Conservation (phyloP, 2,113 vertebrate genomes). For the Eulemur macaco region DNA sequence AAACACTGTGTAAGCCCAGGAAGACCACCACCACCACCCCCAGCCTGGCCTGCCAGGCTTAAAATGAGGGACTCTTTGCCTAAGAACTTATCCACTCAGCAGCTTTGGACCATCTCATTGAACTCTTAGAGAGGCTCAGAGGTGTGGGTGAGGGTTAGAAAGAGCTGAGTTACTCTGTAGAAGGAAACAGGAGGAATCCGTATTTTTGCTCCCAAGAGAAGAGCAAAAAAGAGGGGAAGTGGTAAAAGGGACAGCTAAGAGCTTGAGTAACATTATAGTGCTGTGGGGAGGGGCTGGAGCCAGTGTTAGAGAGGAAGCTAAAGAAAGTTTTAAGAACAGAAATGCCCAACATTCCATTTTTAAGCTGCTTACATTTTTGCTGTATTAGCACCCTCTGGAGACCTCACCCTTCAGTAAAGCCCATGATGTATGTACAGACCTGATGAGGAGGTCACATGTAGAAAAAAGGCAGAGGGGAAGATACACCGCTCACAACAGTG, state of each 20-base stretch:
- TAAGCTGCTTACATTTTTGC: neutral
- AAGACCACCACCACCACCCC: neutral
- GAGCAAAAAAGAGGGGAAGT: neutral
- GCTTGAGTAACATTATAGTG: too few relatives aligned
- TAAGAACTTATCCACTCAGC: neutral
- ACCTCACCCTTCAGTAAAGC: neutral
- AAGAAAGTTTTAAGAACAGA: neutral
- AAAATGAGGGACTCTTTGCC: neutral
- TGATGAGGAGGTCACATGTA: neutral
- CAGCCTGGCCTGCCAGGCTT: neutral
- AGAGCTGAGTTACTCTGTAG: neutral
- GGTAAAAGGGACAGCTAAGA: neutral
- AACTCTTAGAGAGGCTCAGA: neutral
- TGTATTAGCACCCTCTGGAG: neutral
- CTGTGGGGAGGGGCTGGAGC: neutral
- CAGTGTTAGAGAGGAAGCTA: neutral
- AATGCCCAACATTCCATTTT: neutral
- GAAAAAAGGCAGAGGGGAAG: neutral
- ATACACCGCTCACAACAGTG: neutral
- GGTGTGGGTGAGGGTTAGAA: neutral
- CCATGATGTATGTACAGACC: neutral
- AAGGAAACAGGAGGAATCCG: neutral
- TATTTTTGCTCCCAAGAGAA: neutral
- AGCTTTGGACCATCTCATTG: neutral
- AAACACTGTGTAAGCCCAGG: neutral